Percentiles rank a stretch among this genome's conserved stretches.
Evolutionary conservation across 1,140 invertebrate genomes (phyloP).

Genomic region (Theocolax elegans): DNA sequence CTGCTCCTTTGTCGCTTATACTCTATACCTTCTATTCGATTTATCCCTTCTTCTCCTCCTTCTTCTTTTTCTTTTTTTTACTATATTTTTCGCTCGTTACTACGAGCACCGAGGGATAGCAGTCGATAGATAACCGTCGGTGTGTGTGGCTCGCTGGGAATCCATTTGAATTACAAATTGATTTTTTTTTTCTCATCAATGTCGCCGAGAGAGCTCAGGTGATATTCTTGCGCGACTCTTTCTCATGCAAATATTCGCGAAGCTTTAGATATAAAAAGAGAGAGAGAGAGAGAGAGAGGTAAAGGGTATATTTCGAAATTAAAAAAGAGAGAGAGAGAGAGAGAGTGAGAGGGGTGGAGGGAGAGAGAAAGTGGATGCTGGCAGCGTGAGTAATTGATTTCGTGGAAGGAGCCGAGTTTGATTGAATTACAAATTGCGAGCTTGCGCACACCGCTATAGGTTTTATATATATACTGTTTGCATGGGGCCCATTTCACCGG

Average conservation of each 20-base stretch:
- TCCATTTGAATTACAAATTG: slow-evolving; percentile 37
- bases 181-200: slow-evolving; percentile 12
- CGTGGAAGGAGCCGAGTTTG: not conserved
- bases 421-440: slow-evolving; percentile 32
- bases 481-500: not conserved
- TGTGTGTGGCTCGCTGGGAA: not conserved
- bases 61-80: not conserved
- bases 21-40: too few species aligned
- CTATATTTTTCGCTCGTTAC: slow-evolving; percentile 1
- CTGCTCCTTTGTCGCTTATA: not conserved
- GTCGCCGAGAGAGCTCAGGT: slow-evolving; percentile 13
- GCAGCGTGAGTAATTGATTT: slow-evolving; percentile 16
- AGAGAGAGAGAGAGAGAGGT: not conserved
- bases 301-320: slow-evolving; percentile 15
- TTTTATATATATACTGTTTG: not conserved
- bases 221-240: slow-evolving; percentile 34
- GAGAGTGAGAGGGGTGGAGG: too few species aligned
- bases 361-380: not conserved
- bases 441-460: too few species aligned
- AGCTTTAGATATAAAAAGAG: too few species aligned
- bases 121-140: slow-evolving; percentile 7
- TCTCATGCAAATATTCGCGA: slow-evolving; percentile 22
- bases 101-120: not conserved
- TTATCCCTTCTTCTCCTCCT: too few species aligned
- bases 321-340: not conserved